These are phyloP conservation scores for Spongilla lacustris DNA, from an alignment of 37 sponge, comb jelly and placozoan species.

Conservation along the genomic window DNA sequence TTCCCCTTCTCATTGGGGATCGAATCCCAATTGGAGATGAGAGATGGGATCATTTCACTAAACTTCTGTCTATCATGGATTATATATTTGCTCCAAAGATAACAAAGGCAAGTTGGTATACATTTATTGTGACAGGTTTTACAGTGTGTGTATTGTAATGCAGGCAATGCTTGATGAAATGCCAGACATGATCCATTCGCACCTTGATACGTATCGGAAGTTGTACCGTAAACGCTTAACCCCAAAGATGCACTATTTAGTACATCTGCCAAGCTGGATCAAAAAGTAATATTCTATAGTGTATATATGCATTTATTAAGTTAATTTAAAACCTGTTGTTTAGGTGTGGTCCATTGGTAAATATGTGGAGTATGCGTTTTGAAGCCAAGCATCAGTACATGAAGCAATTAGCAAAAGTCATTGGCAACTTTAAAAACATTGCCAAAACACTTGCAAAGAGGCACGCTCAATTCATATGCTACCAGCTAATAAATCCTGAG, in stretches of 20 bases:
- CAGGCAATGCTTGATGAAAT: no score
- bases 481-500: no score
- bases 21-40: conserved; percentile 11
- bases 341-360: conserved; percentile 6
- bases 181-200: not conserved
- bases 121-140: no score
- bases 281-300: not conserved
- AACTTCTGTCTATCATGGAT: conserved; percentile 56
- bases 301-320: not conserved
- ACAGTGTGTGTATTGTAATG: no score
- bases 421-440: conserved; percentile 16
- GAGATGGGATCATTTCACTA: conserved; percentile 53
- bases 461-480: no score
- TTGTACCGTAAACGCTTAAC: not conserved
- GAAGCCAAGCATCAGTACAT: conserved; percentile 10
- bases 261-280: conserved; percentile 8
- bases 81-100: conserved; percentile 52
- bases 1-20: conserved; percentile 6
- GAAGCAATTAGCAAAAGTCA: conserved; percentile 14
- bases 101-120: no score
- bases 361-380: conserved; percentile 11
- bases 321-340: not conserved
- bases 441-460: conserved; percentile 6
- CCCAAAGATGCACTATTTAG: conserved; percentile 21
- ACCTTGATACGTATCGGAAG: not conserved